Conservation (phyloP, 2,888 invertebrate genomes). For the Embidobia sp. region DNA sequence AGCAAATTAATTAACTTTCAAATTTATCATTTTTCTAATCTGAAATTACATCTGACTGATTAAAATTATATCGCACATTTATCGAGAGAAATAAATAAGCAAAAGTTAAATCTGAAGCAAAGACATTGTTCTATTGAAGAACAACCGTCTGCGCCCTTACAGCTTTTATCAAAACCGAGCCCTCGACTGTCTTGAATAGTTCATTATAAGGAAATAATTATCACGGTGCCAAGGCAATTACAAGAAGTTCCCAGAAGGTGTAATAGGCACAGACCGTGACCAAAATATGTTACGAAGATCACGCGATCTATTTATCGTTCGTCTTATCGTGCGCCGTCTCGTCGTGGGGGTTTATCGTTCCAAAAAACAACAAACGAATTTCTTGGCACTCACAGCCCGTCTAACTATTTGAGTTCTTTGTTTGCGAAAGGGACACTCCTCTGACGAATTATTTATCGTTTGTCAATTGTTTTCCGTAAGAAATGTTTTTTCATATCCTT, state of each 20-base stretch:
- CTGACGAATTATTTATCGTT: constrained; percentile 22
- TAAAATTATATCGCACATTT: too few species aligned
- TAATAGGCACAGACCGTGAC: constrained; percentile 33
- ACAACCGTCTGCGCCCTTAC: too few species aligned
- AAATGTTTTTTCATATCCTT: too few species aligned
- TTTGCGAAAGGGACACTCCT: constrained; percentile 35
- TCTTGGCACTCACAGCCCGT: constrained; percentile 45
- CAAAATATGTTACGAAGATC: constrained; percentile 51
- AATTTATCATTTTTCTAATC: too few species aligned
- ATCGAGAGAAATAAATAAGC: too few species aligned
- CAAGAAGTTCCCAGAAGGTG: constrained; percentile 35
- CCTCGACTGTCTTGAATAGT: neutral
- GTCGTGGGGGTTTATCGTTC: constrained; percentile 43
- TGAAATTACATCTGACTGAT: too few species aligned
- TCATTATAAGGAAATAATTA: constrained; percentile 38
- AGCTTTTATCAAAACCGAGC: neutral
- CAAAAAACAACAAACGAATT: constrained; percentile 55
- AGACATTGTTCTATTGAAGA: too few species aligned
- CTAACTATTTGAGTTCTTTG: constrained; percentile 44
- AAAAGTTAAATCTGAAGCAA: too few species aligned
- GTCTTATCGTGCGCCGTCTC: constrained; percentile 52
- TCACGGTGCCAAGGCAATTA: constrained; percentile 39
- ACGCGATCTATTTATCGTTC: constrained; percentile 56
- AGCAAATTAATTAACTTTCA: too few species aligned
- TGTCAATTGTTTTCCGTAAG: neutral